These are phyloP conservation scores for Bolinopsis microptera DNA, from an alignment of 37 sponge, comb jelly and placozoan species.

Conservation along the genomic window DNA sequence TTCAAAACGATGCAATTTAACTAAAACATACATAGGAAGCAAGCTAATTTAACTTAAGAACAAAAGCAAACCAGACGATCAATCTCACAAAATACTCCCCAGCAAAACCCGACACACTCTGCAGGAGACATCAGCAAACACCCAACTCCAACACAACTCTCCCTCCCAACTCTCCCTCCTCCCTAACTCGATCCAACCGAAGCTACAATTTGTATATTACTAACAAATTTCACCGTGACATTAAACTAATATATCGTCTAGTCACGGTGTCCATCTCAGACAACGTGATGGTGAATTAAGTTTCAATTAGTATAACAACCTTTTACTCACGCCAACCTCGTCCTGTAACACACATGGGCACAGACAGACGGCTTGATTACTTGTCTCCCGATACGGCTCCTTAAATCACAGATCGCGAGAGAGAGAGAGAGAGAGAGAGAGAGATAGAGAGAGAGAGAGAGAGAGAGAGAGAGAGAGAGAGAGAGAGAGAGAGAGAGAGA, in stretches of 20 bases:
- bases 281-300: not conserved
- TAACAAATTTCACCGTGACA: slow-evolving; percentile 10
- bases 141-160: not conserved
- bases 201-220: slow-evolving; percentile 40
- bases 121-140: not conserved
- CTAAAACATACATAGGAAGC: no score
- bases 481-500: no score
- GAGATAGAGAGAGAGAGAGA: no score
- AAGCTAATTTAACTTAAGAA: no score
- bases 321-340: not conserved
- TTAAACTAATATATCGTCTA: not conserved
- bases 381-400: not conserved
- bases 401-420: no score
- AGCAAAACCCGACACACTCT: not conserved
- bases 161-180: not conserved
- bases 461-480: no score
- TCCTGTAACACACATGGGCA: not conserved
- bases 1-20: no score
- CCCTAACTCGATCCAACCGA: not conserved
- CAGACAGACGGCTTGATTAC: not conserved
- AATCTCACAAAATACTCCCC: not conserved
- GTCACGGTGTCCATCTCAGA: not conserved
- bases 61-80: not conserved
- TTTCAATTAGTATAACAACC: not conserved
- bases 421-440: no score